Evolutionary conservation across 1,140 invertebrate species (phyloP).

Genomic region (Drosophila mojavensis): DNA sequence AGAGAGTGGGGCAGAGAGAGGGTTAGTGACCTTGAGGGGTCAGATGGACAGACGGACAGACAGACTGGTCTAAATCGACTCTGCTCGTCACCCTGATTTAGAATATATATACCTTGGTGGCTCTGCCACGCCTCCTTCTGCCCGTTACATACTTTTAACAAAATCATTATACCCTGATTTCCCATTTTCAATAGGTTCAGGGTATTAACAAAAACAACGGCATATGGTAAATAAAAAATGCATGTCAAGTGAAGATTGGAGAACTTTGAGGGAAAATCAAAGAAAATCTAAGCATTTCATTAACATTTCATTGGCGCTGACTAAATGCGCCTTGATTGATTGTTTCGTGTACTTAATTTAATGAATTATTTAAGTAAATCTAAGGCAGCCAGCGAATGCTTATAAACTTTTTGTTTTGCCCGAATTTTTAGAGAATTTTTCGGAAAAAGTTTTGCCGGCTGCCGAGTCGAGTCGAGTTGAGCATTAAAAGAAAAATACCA

Average conservation of each 20-base stretch:
- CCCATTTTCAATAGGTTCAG: too few relatives aligned
- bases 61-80: too few relatives aligned
- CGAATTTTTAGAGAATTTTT: constrained; percentile 16
- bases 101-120: too few relatives aligned
- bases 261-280: constrained; percentile 35
- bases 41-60: too few relatives aligned
- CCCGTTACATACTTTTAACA: too few relatives aligned
- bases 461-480: not conserved
- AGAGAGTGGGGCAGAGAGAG: too few relatives aligned
- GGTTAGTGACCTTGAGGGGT: too few relatives aligned
- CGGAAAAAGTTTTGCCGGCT: constrained; percentile 35
- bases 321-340: constrained; percentile 76
- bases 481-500: constrained; percentile 58
- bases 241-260: not conserved
- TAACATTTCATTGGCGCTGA: constrained; percentile 60
- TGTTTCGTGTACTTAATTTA: constrained; percentile 78
- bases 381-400: constrained; percentile 58
- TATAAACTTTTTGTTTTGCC: constrained; percentile 58
- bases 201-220: too few relatives aligned
- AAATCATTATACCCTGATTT: too few relatives aligned
- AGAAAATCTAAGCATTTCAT: constrained; percentile 65
- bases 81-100: too few relatives aligned
- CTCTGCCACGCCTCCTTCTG: too few relatives aligned
- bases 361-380: constrained; percentile 78
- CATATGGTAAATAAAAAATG: not conserved